phyloP scores from a whole-genome alignment of 2,797 vertebrate species.

The Melanotaenia nigrans region DNA sequence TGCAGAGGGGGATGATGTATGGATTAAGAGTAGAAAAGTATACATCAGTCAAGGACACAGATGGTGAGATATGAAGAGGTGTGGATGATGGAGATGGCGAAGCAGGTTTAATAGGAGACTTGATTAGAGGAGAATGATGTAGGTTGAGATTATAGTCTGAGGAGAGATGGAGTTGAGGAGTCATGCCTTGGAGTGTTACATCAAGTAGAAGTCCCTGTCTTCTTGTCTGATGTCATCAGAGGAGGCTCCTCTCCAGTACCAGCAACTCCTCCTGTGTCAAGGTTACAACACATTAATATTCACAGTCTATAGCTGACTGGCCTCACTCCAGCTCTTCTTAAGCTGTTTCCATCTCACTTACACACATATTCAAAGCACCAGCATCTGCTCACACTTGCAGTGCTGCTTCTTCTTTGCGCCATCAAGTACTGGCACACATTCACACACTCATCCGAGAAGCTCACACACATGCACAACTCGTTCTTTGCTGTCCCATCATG shows the following conservation, averaged over 20 bases:
- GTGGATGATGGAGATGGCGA: not conserved
- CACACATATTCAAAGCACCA: conserved; percentile 20
- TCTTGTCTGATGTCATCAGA: conserved; percentile 73
- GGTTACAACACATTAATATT: conserved; percentile 74
- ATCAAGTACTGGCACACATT: conserved; percentile 32
- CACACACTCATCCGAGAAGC: conserved; percentile 1
- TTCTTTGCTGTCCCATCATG: conserved; percentile 38
- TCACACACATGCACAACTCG: conserved; percentile 8
- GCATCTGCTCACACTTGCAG: conserved; percentile 60
- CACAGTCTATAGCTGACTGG: conserved; percentile 52
- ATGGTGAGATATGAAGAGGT: not conserved
- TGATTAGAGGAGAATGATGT: conserved; percentile 13
- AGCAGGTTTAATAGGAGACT: conserved; percentile 9
- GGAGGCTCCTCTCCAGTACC: conserved; percentile 43
- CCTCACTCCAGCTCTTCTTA: conserved; percentile 45
- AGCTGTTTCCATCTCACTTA: conserved; percentile 24
- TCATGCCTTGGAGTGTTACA: conserved; percentile 25
- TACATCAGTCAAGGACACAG: not conserved
- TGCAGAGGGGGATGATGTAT: not conserved
- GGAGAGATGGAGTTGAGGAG: conserved; percentile 16
- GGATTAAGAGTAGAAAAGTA: not conserved
- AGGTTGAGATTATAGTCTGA: conserved; percentile 8
- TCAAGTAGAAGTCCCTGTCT: conserved; percentile 60
- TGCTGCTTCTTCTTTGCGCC: conserved; percentile 54
- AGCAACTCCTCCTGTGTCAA: conserved; percentile 68